phyloP scores from a whole-genome alignment of 2,888 invertebrate genomes.

The Drosophila mulleri region DNA sequence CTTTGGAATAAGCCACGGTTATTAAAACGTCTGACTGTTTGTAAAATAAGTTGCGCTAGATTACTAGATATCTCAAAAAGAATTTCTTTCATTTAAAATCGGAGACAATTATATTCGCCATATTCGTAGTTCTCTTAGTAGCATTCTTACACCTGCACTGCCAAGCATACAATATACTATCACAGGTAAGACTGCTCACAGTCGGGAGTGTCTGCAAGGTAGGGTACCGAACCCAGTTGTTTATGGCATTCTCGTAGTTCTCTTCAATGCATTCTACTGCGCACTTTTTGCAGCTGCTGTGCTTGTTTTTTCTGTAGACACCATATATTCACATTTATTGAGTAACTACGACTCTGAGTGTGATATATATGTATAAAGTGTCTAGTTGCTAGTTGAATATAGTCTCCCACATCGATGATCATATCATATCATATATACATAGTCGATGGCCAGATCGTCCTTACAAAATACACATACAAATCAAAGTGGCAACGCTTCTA shows the following conservation, averaged over 20 bases:
- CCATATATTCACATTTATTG: neutral
- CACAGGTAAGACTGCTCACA: neutral
- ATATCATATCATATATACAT: too few relatives aligned
- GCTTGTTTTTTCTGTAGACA: neutral
- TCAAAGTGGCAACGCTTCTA: neutral
- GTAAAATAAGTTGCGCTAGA: neutral
- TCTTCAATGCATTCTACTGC: neutral
- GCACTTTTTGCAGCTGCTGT: slow-evolving; percentile 3
- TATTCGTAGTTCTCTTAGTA: neutral
- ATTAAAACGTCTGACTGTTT: neutral
- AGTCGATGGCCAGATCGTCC: neutral
- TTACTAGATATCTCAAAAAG: neutral
- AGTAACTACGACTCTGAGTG: neutral
- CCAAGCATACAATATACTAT: neutral
- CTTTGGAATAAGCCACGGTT: neutral
- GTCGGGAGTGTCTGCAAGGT: neutral
- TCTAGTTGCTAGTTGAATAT: neutral
- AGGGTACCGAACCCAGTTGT: neutral
- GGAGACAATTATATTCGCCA: neutral
- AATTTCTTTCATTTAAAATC: neutral
- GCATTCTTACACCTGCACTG: neutral
- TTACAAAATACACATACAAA: neutral
- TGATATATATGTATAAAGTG: too few relatives aligned
- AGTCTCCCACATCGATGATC: too few relatives aligned
- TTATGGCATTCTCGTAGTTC: neutral